Evolutionary conservation across 2,113 vertebrate species (phyloP).

Genomic region (Scartelaos histophorus): DNA sequence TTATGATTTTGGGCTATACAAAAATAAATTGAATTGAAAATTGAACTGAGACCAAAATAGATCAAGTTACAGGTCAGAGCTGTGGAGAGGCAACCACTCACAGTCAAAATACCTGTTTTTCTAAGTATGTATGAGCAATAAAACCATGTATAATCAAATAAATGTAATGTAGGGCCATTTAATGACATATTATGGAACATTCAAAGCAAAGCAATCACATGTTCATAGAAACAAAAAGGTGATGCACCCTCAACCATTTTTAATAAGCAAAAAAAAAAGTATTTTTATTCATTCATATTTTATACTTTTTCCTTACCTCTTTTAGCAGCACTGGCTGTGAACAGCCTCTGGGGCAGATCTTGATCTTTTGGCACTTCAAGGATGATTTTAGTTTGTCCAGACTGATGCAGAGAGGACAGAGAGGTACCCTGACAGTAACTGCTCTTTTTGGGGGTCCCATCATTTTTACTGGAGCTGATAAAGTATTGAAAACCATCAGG

Average conservation of each 20-base stretch:
- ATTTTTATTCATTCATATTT: neutral
- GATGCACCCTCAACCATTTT: neutral
- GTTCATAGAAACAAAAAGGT: no score
- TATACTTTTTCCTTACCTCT: conserved; percentile 71
- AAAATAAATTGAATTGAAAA: no score
- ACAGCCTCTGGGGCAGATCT: conserved; percentile 55
- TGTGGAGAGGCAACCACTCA: no score
- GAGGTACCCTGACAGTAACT: conserved; percentile 82
- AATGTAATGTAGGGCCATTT: no score
- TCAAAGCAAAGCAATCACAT: no score
- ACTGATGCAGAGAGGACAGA: conserved; percentile 75
- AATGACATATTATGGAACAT: no score
- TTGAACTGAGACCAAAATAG: no score
- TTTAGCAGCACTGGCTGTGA: conserved; percentile 76
- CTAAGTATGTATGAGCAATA: no score
- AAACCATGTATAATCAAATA: no score
- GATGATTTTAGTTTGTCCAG: conserved; percentile 71
- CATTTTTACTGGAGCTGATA: conserved; percentile 63
- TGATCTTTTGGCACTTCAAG: conserved; percentile 74
- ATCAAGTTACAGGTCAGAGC: no score
- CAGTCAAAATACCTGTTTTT: no score
- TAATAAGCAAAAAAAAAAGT: neutral
- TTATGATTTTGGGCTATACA: no score
- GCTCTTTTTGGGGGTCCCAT: conserved; percentile 54
- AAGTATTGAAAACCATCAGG: conserved; percentile 68